These are phyloP conservation scores for Candidula unifasciata DNA, from an alignment of 2,888 invertebrate genomes.

Conservation along the genomic window DNA sequence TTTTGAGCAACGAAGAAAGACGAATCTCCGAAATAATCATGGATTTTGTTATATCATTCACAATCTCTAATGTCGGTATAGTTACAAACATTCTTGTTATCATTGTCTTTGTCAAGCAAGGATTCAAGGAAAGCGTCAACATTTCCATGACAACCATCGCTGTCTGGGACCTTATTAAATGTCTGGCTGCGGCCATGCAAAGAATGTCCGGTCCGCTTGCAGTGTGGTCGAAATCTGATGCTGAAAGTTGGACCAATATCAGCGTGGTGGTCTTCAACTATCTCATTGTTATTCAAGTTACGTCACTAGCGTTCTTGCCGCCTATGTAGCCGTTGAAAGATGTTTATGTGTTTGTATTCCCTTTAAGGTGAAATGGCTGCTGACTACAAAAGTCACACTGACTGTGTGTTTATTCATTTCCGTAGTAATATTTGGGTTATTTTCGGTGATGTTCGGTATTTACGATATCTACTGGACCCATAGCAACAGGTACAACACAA, in stretches of 20 bases:
- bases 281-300: slow-evolving; percentile 44
- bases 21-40: slow-evolving; percentile 42
- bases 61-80: slow-evolving; percentile 27
- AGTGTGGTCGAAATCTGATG: background rate
- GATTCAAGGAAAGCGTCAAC: slow-evolving; percentile 46
- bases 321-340: slow-evolving; percentile 48
- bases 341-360: slow-evolving; percentile 47
- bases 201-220: slow-evolving; percentile 33
- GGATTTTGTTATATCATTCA: slow-evolving; percentile 33
- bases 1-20: slow-evolving; percentile 16
- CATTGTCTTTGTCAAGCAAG: slow-evolving; percentile 41
- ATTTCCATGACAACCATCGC: slow-evolving; percentile 51
- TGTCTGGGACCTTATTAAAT: slow-evolving; percentile 45
- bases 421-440: slow-evolving; percentile 34
- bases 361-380: slow-evolving; percentile 46
- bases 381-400: slow-evolving; percentile 44
- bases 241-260: slow-evolving; percentile 42
- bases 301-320: slow-evolving; percentile 47
- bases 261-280: slow-evolving; percentile 32
- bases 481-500: slow-evolving; percentile 34
- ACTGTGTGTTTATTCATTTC: slow-evolving; percentile 28
- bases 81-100: slow-evolving; percentile 39
- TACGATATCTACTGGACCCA: slow-evolving; percentile 44
- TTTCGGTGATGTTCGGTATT: slow-evolving; percentile 41
- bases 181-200: slow-evolving; percentile 36